Conservation (phyloP, 2,797 vertebrate genomes). For the Alca torda region DNA sequence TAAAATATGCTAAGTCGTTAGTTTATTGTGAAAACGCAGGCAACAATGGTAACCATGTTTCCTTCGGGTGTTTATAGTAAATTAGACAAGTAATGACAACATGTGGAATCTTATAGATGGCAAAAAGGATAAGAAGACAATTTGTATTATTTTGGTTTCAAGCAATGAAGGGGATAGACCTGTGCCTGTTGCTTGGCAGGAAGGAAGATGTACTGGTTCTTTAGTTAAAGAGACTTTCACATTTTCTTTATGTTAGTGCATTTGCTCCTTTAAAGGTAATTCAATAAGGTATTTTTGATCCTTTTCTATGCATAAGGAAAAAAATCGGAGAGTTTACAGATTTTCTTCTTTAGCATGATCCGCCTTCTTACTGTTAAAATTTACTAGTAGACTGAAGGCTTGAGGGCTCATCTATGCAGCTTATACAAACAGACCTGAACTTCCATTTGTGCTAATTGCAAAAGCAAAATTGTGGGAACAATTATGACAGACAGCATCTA, state of each 20-base stretch:
- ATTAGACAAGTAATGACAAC: not conserved
- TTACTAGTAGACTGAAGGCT: not conserved
- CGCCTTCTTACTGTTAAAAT: not conserved
- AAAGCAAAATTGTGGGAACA: not conserved
- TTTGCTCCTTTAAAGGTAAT: not conserved
- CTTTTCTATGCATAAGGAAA: not conserved
- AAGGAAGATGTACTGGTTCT: not conserved
- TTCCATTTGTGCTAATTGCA: not conserved
- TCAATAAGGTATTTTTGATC: not conserved
- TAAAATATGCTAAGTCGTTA: not conserved
- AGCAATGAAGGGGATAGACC: not conserved
- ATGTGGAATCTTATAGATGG: not conserved
- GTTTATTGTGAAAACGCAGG: not conserved
- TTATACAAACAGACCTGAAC: not conserved
- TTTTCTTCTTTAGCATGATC: not conserved
- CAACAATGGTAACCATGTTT: accelerated
- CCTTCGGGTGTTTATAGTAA: not conserved
- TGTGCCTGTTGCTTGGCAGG: not conserved
- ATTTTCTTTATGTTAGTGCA: not conserved
- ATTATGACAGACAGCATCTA: not conserved
- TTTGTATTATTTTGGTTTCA: not conserved
- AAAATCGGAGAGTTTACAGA: not conserved
- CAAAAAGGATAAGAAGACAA: not conserved
- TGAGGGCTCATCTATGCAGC: not conserved
- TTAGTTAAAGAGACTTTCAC: not conserved